Percentiles rank a stretch among this genome's conserved stretches.
Evolutionary conservation across 2,113 vertebrate species (phyloP).

Genomic region (Vireo altiloquus): DNA sequence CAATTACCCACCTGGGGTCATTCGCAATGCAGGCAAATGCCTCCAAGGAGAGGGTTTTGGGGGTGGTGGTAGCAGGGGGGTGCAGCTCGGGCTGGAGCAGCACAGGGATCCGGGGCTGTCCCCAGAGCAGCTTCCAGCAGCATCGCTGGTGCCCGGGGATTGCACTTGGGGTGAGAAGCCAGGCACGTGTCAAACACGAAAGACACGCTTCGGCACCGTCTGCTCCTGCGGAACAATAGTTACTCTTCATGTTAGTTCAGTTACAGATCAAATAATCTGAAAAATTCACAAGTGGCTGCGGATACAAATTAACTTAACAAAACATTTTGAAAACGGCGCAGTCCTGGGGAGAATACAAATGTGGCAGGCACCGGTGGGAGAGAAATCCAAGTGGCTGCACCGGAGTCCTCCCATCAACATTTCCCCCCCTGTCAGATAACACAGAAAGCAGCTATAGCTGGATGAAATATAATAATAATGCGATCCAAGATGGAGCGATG

Average conservation of each 20-base stretch:
- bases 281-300: slow-evolving; percentile 45
- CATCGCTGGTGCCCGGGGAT: background rate
- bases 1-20: fast-evolving
- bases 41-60: background rate
- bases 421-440: slow-evolving; percentile 2
- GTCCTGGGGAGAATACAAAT: slow-evolving; percentile 44
- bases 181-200: background rate
- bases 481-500: background rate
- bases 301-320: slow-evolving; percentile 63
- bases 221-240: slow-evolving; percentile 32
- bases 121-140: background rate
- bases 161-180: background rate
- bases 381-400: background rate
- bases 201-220: background rate
- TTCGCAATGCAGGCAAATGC: fast-evolving
- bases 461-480: background rate
- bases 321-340: slow-evolving; percentile 16
- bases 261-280: slow-evolving; percentile 46
- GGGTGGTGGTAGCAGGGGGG: background rate
- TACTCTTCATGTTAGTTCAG: slow-evolving; percentile 25
- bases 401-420: background rate
- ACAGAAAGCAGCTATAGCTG: background rate
- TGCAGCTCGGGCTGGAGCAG: fast-evolving
- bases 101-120: background rate
- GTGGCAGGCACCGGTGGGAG: background rate